A percentile compares a stretch with the other conserved stretches of the same genome.
Conservation (phyloP, 2,888 invertebrate genomes). For the Venusia cambrica region DNA sequence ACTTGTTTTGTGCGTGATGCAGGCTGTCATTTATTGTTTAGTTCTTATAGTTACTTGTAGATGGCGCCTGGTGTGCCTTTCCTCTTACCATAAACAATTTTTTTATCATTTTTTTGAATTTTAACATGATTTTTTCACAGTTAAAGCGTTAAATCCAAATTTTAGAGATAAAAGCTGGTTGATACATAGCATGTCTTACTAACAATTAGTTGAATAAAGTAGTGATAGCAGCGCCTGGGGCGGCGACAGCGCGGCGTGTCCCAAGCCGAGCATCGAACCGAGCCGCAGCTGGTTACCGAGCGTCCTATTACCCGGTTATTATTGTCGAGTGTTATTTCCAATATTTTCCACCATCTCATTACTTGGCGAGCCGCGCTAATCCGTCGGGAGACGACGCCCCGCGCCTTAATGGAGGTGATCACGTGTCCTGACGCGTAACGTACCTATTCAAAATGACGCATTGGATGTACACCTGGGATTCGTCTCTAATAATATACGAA, state of each 20-base stretch:
- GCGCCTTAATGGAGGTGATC: conserved; percentile 75
- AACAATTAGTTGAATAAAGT: conserved; percentile 2
- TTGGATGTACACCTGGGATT: conserved; percentile 65
- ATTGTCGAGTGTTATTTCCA: conserved; percentile 69
- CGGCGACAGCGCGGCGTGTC: too few relatives aligned
- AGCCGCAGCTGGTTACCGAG: conserved; percentile 53
- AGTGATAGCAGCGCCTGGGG: conserved; percentile 48
- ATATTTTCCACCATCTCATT: conserved; percentile 77
- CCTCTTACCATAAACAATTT: too few relatives aligned
- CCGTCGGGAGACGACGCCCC: conserved; percentile 73
- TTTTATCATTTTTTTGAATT: too few relatives aligned
- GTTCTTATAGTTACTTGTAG: conserved; percentile 11
- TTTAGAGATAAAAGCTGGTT: too few relatives aligned
- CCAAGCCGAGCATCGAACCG: conserved; percentile 49
- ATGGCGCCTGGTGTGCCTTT: conserved; percentile 17
- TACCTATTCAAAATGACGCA: conserved; percentile 77
- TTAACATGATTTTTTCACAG: too few relatives aligned
- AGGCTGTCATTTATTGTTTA: conserved; percentile 5
- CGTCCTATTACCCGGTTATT: conserved; percentile 62
- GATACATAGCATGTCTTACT: conserved; percentile 1
- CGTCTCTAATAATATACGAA: conserved; percentile 62
- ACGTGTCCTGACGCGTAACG: conserved; percentile 72
- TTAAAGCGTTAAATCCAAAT: too few relatives aligned
- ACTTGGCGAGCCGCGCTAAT: conserved; percentile 67
- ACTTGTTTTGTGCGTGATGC: conserved; percentile 10